These are phyloP conservation scores for Engystomops pustulosus DNA, from an alignment of 2,113 vertebrate genomes.

Conservation along the genomic window DNA sequence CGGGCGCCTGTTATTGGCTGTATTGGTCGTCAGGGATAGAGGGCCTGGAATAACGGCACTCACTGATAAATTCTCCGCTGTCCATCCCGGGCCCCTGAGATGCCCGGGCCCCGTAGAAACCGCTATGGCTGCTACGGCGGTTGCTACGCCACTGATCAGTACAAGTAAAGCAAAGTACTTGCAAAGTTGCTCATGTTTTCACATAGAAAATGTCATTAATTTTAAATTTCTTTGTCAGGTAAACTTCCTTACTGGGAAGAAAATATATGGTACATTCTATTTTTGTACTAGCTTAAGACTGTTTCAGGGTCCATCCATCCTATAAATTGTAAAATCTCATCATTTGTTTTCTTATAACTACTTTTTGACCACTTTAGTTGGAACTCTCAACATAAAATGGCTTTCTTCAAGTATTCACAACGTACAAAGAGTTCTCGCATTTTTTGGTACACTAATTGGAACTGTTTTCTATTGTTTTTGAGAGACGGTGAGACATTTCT, in stretches of 20 bases:
- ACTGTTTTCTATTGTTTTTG: background rate
- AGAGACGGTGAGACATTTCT: background rate
- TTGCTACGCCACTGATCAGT: no score
- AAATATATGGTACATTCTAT: background rate
- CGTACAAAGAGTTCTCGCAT: background rate
- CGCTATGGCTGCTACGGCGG: no score
- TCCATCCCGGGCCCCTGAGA: no score
- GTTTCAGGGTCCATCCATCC: background rate
- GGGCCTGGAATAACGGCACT: no score
- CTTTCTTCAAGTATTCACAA: background rate
- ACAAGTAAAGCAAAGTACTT: no score
- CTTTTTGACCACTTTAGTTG: background rate
- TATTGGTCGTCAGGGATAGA: no score
- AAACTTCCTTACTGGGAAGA: background rate
- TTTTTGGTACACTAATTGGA: constrained; percentile 27
- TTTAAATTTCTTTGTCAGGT: no score
- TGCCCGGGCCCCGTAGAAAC: no score
- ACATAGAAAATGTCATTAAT: no score
- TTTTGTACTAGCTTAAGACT: background rate
- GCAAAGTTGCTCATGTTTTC: no score
- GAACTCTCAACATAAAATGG: background rate
- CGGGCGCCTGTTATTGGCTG: no score
- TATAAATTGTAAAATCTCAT: constrained; percentile 1
- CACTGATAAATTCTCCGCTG: no score
- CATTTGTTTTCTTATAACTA: background rate